phyloP scores from a whole-genome alignment of 2,113 vertebrate genomes.

The Anolis carolinensis region DNA sequence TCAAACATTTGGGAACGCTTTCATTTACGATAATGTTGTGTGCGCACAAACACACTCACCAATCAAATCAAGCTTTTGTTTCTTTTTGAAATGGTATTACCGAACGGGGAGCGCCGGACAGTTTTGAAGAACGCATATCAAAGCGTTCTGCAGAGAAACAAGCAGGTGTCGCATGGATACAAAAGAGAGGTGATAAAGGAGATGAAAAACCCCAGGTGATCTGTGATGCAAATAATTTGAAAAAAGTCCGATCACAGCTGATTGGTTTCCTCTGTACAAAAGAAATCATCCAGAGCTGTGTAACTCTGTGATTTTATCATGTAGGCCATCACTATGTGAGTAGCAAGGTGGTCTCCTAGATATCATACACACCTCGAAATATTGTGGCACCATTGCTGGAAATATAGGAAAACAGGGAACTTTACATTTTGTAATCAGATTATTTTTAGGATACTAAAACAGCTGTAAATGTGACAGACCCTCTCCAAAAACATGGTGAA shows the following conservation, averaged over 20 bases:
- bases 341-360: background rate
- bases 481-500: too few relatives aligned
- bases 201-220: background rate
- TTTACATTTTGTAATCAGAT: background rate
- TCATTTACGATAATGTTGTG: slow-evolving; percentile 60
- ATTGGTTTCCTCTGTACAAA: background rate
- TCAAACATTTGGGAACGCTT: slow-evolving; percentile 49
- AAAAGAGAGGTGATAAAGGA: slow-evolving; percentile 13
- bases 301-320: background rate
- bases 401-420: background rate
- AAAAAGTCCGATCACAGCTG: background rate
- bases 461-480: too few relatives aligned
- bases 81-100: slow-evolving; percentile 35
- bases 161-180: slow-evolving; percentile 36
- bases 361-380: background rate
- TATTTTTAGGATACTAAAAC: background rate
- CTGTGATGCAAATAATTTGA: slow-evolving; percentile 1
- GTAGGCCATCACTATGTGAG: background rate
- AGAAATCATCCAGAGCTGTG: background rate
- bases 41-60: slow-evolving; percentile 6
- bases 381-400: background rate
- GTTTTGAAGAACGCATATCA: slow-evolving; percentile 45
- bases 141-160: slow-evolving; percentile 30
- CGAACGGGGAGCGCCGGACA: slow-evolving; percentile 25
- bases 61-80: slow-evolving; percentile 26